Base-by-base conservation (phyloP, 2,888 invertebrate species). In the Dendrolimus pini region DNA sequence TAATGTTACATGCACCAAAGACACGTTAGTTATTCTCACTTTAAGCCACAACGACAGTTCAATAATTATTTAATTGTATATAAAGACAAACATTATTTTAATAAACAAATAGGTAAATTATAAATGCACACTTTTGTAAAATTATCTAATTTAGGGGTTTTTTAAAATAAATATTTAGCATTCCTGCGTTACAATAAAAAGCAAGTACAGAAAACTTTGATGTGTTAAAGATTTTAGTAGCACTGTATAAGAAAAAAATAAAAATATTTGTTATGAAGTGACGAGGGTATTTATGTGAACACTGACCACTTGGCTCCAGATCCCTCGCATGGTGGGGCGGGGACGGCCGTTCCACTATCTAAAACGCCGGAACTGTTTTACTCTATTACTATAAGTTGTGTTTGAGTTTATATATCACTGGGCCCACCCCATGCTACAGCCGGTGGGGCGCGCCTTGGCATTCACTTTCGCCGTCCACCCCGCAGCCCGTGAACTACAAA, bases 221-320 rank as follows among this genome's bases (percentile, higher is more conserved):
- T 18, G 18, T 18, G 3, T 3, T 30, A 30, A 30, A 30, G 6
- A 6, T 30, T 30, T 30, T 30, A 30, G 30, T 30, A 3, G 30
- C 30, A 30, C 30, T 30, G 30, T 30, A 30, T 30, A 30, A 30
- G 30, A 30, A 30, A 30, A 30, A 30, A 30, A 30, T 18, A 18
- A 2, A 18, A 47, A 47, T 47, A 47, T 47, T 10, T 47, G 9
- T 47, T 47, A 47, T 47, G 47, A 2, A 47, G 12, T 47, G 9
- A 47, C 47, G 12, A 47, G 47, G 47, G 12, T 47, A n/a, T 53
- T 59, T 67, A 61, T 62, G 63, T 62, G 76, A 69, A 65, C 82
- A 93, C 93, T 92, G 86, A 93, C 93, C 93, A 91, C 91, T 86
- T 83, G 83, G 88, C 91, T 91, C 92, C 91, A 85, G 88, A 85